A percentile compares a stretch with the other conserved stretches of the same genome.
Evolutionary conservation across 2,888 invertebrate species (phyloP).

Genomic region (Tupiocoris notatus): DNA sequence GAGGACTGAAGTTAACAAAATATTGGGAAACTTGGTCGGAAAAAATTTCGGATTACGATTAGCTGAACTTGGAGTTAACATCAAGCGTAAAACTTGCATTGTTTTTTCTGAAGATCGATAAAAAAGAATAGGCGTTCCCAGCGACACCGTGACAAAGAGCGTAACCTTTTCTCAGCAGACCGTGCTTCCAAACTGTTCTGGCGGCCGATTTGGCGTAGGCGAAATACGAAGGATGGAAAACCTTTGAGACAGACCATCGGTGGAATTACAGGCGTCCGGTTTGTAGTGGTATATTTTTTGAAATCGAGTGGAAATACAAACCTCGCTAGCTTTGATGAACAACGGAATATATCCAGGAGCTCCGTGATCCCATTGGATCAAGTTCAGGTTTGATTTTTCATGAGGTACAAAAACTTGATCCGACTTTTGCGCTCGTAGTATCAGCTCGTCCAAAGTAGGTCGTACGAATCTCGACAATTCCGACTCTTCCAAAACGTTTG

Average conservation of each 20-base stretch:
- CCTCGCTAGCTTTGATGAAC: slow-evolving; percentile 67
- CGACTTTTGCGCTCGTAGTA: slow-evolving; percentile 59
- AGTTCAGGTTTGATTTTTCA: slow-evolving; percentile 53
- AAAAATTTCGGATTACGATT: too few relatives aligned
- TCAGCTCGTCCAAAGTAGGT: slow-evolving; percentile 66
- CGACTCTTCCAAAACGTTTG: slow-evolving; percentile 54
- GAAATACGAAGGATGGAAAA: slow-evolving; percentile 52
- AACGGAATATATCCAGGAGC: slow-evolving; percentile 82
- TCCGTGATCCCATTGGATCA: slow-evolving; percentile 93
- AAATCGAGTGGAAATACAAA: too few relatives aligned
- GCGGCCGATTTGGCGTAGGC: slow-evolving; percentile 69
- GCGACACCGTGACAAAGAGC: slow-evolving; percentile 84
- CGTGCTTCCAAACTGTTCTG: slow-evolving; percentile 77
- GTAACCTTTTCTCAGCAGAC: slow-evolving; percentile 77
- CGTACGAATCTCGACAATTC: slow-evolving; percentile 62
- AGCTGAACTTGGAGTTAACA: too few relatives aligned
- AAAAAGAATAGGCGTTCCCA: slow-evolving; percentile 81
- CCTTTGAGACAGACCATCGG: not conserved
- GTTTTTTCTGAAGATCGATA: slow-evolving; percentile 73
- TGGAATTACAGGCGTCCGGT: too few relatives aligned
- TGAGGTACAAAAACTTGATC: slow-evolving; percentile 68
- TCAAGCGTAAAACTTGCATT: too few relatives aligned
- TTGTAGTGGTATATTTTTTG: too few relatives aligned
- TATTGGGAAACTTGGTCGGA: too few relatives aligned
- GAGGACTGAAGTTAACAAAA: too few relatives aligned